Evolutionary conservation across 2,797 vertebrate species (phyloP), one percentile per base, ranked within the genome.

Genomic region (Anguilla obscura): DNA sequence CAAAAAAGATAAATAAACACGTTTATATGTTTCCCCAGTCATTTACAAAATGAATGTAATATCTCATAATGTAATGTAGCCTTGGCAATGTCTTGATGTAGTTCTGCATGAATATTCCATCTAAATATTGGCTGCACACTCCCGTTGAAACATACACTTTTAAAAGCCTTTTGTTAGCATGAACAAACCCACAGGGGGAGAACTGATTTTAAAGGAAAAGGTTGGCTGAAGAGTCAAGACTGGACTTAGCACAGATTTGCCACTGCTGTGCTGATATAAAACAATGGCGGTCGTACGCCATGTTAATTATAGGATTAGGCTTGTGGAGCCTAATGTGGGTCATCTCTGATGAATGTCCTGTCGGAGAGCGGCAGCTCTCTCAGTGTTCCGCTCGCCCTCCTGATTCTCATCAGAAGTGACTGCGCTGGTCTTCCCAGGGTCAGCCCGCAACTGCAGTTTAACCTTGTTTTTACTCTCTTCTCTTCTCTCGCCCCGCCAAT

Each of bases 331-430:
- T 79, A 86, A 91, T 86, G 69, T 90, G 91, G 90, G 87, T 94
- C 93, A 94, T 86, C 82, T 86, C 89, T 92, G 92, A 92, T 92
- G 91, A 93, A 92, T 90, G 91, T 92, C 90, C 91, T 89, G 88
- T 91, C 89, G 88, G 87, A 88, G 89, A 86, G 87, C 79, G 89
- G 86, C 88, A 45, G 54, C 87, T 88, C 89, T 91, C 89, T 56
- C 52, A 36, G 30, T 6, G 36, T 63, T 82, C 90, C 27, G 86
- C 87, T 91, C 79, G 89, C 50, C 74, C 88, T 88, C 84, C 82
- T 92, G 90, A 93, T 86, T 91, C 90, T 94, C 91, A 94, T 94
- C 89, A 86, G 89, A 94, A 89, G 91, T 94, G 94, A 95, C 90
- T 86, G 91, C 88, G 2, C 86, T 88, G 90, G 85, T 89, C 90